Evolutionary conservation across 1,140 invertebrate species (phyloP).

Genomic region (Triops cancriformis): DNA sequence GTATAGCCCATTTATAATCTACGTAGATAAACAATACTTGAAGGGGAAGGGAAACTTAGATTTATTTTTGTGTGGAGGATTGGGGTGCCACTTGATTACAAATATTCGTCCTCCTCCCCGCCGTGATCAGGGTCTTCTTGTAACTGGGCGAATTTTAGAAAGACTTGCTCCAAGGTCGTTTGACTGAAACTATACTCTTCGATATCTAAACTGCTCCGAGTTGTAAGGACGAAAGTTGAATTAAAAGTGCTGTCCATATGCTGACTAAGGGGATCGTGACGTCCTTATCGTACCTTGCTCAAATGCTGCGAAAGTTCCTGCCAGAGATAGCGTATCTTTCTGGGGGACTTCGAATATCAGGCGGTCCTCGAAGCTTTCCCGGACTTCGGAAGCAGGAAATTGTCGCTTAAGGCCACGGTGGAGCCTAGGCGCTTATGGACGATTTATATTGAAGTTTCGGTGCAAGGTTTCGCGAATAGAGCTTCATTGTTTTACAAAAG

Average conservation of each 20-base stretch:
- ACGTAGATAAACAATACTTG: background rate
- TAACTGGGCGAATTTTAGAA: conserved; percentile 73
- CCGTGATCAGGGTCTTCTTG: conserved; percentile 48
- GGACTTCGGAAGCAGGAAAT: conserved; percentile 59
- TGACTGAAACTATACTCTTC: conserved; percentile 78
- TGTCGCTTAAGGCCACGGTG: conserved; percentile 51
- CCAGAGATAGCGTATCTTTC: conserved; percentile 61
- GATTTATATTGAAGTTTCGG: too few species aligned
- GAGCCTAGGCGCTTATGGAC: too few species aligned
- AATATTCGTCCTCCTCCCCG: conserved; percentile 19
- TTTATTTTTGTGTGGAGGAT: background rate
- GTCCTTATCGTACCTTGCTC: conserved; percentile 57
- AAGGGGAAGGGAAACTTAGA: background rate
- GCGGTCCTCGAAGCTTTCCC: conserved; percentile 70
- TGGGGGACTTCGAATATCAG: conserved; percentile 71
- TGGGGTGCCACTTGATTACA: background rate
- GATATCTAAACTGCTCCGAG: conserved; percentile 60
- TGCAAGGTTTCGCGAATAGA: too few species aligned
- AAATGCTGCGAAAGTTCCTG: conserved; percentile 62
- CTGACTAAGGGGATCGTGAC: conserved; percentile 16
- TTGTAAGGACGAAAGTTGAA: conserved; percentile 40
- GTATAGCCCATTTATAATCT: background rate
- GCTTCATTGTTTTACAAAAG: too few species aligned
- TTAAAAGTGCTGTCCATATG: background rate
- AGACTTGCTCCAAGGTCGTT: conserved; percentile 75